Evolutionary conservation across 2,888 invertebrate genomes (phyloP).

Genomic region (Ectemnius continuus): DNA sequence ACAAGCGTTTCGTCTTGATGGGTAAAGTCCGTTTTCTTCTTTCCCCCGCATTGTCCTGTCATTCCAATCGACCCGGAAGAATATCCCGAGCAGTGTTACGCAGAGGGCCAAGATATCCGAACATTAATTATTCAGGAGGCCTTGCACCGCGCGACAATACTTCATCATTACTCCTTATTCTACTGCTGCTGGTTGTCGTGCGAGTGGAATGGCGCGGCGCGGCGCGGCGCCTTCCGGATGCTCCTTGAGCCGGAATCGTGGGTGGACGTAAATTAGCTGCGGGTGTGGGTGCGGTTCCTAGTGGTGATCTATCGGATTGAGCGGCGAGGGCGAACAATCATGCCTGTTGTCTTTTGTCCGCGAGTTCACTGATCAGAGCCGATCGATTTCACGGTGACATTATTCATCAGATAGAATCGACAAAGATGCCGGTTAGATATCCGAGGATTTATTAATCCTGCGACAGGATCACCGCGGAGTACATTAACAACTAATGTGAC

Average conservation of each 20-base stretch:
- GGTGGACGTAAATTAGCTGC: conserved; percentile 33
- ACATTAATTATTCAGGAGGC: conserved; percentile 58
- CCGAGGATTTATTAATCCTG: no score
- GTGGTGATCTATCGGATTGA: conserved; percentile 14
- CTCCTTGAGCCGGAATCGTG: conserved; percentile 29
- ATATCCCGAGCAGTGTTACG: conserved; percentile 15
- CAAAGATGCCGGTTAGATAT: neutral
- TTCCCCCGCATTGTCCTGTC: neutral
- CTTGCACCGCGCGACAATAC: conserved; percentile 40
- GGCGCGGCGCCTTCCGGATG: conserved; percentile 31
- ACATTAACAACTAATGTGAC: no score
- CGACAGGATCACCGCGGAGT: no score
- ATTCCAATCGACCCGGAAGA: conserved; percentile 35
- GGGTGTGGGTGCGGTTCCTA: conserved; percentile 27
- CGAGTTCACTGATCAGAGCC: conserved; percentile 15
- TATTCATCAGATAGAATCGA: conserved; percentile 5
- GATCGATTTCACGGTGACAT: conserved; percentile 21
- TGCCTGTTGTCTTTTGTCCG: neutral
- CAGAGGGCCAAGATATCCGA: conserved; percentile 2
- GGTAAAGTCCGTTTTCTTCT: neutral
- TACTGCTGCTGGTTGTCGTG: neutral
- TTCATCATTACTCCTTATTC: conserved; percentile 17
- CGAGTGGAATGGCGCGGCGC: neutral
- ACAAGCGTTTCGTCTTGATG: no score
- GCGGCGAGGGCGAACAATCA: no score